phyloP scores from a whole-genome alignment of 1,140 invertebrate genomes.

The Trichoplusia ni region DNA sequence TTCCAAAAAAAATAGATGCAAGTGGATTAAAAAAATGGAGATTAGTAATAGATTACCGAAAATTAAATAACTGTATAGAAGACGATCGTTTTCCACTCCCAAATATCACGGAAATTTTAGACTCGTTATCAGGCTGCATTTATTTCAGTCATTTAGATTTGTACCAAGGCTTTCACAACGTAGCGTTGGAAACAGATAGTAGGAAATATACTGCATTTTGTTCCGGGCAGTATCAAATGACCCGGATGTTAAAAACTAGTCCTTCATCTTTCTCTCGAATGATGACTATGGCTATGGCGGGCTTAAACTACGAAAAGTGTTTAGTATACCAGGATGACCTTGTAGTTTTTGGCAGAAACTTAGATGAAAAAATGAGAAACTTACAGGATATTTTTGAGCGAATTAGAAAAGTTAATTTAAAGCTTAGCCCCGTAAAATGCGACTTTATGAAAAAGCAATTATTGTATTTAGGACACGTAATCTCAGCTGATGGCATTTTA shows the following conservation, averaged over 20 bases:
- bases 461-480: constrained; percentile 62
- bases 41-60: constrained; percentile 21
- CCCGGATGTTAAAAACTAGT: constrained; percentile 36
- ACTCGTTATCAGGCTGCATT: constrained; percentile 35
- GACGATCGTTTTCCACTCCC: constrained; percentile 24
- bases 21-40: constrained; percentile 32
- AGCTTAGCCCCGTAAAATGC: constrained; percentile 61
- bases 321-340: constrained; percentile 74
- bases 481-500: constrained; percentile 56
- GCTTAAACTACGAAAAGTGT: constrained; percentile 40
- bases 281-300: constrained; percentile 37
- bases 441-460: constrained; percentile 71
- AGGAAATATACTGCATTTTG: constrained; percentile 36
- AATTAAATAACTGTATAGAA: constrained; percentile 19
- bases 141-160: constrained; percentile 41
- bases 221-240: constrained; percentile 41
- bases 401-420: constrained; percentile 63
- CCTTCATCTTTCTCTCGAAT: constrained; percentile 33
- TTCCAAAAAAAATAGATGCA: constrained; percentile 33
- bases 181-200: constrained; percentile 16
- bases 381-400: constrained; percentile 60
- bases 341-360: constrained; percentile 46
- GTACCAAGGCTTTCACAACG: constrained; percentile 28
- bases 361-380: constrained; percentile 55
- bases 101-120: constrained; percentile 31